Conservation (phyloP, 2,797 vertebrate species). For the Sebastes goodei region DNA sequence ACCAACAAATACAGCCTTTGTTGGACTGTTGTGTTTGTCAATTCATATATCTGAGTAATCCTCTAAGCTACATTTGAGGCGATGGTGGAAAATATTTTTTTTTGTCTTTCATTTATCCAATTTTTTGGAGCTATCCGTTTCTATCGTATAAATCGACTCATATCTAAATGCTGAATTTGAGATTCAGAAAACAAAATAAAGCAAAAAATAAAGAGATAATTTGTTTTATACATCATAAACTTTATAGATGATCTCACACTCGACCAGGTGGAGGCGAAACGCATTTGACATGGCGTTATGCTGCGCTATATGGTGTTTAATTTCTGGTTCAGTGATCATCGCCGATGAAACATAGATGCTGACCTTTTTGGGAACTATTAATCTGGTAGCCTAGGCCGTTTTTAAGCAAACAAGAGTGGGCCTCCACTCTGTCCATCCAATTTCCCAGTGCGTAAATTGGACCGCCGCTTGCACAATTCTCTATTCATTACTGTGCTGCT, state of each 20-base stretch:
- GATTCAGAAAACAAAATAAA: background rate
- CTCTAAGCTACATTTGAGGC: constrained; percentile 7
- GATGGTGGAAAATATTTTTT: background rate
- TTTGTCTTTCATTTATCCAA: background rate
- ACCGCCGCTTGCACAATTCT: constrained; percentile 93
- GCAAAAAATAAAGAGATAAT: background rate
- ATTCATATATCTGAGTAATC: constrained; percentile 54
- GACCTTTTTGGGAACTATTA: constrained; percentile 94
- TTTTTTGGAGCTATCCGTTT: background rate
- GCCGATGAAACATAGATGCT: constrained; percentile 85
- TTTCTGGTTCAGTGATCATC: constrained; percentile 84
- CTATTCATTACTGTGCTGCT: constrained; percentile 94
- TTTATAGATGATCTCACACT: constrained; percentile 5
- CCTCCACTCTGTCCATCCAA: constrained; percentile 89
- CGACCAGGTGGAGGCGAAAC: constrained; percentile 2
- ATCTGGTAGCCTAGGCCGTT: constrained; percentile 86
- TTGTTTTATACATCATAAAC: background rate
- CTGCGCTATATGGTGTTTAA: constrained; percentile 73
- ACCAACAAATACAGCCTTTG: constrained; percentile 76
- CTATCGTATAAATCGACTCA: background rate
- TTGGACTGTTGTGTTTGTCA: constrained; percentile 58
- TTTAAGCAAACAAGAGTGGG: constrained; percentile 92
- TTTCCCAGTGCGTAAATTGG: constrained; percentile 93
- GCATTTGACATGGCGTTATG: constrained; percentile 60
- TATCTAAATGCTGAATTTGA: background rate